Evolutionary conservation across 2,888 invertebrate genomes (phyloP), one percentile per base, ranked within the genome.

Genomic region (Lasioglossum vierecki): DNA sequence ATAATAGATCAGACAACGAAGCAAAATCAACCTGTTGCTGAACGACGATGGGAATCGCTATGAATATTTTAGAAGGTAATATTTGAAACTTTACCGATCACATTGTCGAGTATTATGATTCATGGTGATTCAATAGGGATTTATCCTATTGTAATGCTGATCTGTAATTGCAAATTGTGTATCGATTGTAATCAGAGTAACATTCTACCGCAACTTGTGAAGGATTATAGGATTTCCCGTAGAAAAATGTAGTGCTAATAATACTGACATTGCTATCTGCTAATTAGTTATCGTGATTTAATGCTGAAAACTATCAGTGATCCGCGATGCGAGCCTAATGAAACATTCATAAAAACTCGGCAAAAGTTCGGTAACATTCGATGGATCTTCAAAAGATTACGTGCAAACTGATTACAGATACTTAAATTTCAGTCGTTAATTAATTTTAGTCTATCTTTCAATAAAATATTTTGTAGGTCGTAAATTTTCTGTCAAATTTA

Each of bases 1-100:
- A 39, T 68, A 68, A 68, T 39, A 39, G 68, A 68, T 66, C 66
- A 66, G 66, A 41, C 70, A 70, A 70, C 41, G 70, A 68, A 39
- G 66, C 22, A 68, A 68, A 68, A 68, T 70, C 70, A 70, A 70
- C 70, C 70, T 70, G 70, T 70, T 70, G 70, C 70, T 70, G 70
- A 41, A n/a, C 70, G n/a, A n/a, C 41, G 70, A 2, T 11, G n/a
- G 4, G n/a, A 41, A 41, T 70, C 41, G n/a, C 70, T 41, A 39
- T 70, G 70, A 41, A 41, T 70, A 70, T 70, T 70, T 68, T 39
- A 68, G 66, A 68, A 68, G 35, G 39, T 41, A 70, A 39, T 70
- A 70, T 41, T 70, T 41, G 41, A 70, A 41, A 41, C 41, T 70
- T 70, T 41, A 11, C 22, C 39, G n/a, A n/a, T 70, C 30, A 8